Base-by-base conservation (phyloP, 2,888 invertebrate genomes). In the Teleogryllus oceanicus region DNA sequence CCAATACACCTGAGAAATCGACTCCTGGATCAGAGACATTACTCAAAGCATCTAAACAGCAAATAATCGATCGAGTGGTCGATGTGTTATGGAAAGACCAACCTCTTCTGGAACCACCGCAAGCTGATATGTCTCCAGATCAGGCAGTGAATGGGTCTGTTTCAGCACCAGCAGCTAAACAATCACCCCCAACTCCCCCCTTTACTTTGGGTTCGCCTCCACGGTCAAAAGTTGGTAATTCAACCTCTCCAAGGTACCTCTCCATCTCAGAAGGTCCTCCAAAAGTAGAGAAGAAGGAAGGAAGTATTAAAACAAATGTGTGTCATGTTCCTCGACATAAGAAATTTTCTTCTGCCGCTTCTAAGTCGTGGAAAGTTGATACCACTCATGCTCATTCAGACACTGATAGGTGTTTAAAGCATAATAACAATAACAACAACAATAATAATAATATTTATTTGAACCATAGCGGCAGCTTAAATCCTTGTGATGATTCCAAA, bases 41-140 rank as follows among this genome's bases (percentile, higher is more conserved):
- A 12, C 83, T 85, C 78, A 86, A 86, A 83, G 84, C 88, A 83
- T 88, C 88, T 86, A 86, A 91, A 87, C 88, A 92, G 88, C 89
- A 90, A 88, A 85, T 91, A 85, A 87, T 91, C 86, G 87, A 91
- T 86, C 87, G 90, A 88, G 85, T 87, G 86, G 90, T 91, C 85
- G 90, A 90, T 82, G 87, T 85, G 76, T 83, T 85, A 81, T 85
- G 83, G 62, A 18, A 37, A 37, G 37, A 37, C 37, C 37, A 37
- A 37, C 37, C 37, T 37, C 37, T 37, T 37, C 8, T 37, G 37
- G 37, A 37, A 8, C 37, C 37, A 37, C 37, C 8, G 8, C 5
- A 1, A 37, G 37, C 37, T 37, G 37, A 37, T 37, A 8, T 37
- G 37, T 37, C 37, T 8, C 37, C 37, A 37, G 37, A 37, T 37